Conservation (phyloP, 2,888 invertebrate genomes). For the Patella ulyssiponensis region DNA sequence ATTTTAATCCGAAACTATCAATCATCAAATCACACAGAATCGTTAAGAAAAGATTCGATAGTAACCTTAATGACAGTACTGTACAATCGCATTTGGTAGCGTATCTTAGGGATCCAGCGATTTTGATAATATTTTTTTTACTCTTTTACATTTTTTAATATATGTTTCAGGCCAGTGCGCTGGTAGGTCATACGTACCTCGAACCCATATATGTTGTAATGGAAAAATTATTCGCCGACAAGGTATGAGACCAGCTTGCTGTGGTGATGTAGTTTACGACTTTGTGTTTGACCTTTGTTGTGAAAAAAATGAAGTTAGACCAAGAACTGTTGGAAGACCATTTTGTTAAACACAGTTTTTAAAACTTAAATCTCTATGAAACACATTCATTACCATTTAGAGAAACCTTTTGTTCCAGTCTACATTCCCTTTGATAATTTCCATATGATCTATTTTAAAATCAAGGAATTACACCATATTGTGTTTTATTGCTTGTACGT, state of each 20-base stretch:
- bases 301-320: slow-evolving; percentile 29
- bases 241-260: slow-evolving; percentile 42
- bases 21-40: no score
- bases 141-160: not conserved
- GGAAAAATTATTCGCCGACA: slow-evolving; percentile 33
- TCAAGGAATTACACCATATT: no score
- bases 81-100: no score
- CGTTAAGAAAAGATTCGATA: no score
- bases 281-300: slow-evolving; percentile 43
- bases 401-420: no score
- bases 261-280: slow-evolving; percentile 34
- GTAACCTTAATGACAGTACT: no score
- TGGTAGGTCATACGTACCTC: slow-evolving; percentile 24
- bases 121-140: not conserved
- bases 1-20: no score
- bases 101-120: no score
- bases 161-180: slow-evolving; percentile 34
- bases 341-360: slow-evolving; percentile 16
- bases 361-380: not conserved
- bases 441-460: no score
- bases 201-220: slow-evolving; percentile 42
- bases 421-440: no score
- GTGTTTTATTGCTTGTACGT: no score
- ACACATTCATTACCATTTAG: no score
- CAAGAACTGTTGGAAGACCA: slow-evolving; percentile 25